A percentile compares a stretch with the other conserved stretches of the same genome.
Evolutionary conservation across 2,113 vertebrate genomes (phyloP).

Genomic region (Hippotragus niger): DNA sequence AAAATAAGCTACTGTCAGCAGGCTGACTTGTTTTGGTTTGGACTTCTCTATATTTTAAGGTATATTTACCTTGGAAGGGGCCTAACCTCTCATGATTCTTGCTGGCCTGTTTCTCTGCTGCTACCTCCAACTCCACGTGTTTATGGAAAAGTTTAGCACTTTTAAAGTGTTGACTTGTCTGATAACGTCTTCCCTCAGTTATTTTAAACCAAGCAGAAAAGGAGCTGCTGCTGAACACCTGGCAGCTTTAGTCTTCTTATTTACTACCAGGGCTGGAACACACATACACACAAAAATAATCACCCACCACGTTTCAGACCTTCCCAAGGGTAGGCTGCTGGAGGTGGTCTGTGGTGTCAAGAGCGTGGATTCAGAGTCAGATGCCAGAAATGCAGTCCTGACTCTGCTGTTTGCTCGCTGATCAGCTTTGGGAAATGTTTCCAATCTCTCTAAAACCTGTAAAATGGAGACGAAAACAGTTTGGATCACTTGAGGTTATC

Average conservation of each 20-base stretch:
- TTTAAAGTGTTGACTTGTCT: not conserved
- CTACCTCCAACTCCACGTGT: not conserved
- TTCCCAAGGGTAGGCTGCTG: not conserved
- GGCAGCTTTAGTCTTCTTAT: not conserved
- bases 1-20: not conserved
- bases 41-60: not conserved
- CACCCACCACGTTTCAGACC: not conserved
- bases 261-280: not conserved
- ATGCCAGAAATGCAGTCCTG: not conserved
- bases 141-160: not conserved
- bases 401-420: not conserved
- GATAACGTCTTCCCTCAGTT: not conserved
- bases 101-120: not conserved
- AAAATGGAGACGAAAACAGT: not conserved
- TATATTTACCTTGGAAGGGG: not conserved
- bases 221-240: not conserved
- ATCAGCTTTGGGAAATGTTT: not conserved
- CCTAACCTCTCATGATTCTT: not conserved
- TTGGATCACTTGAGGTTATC: not conserved
- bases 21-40: not conserved
- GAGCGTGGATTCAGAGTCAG: not conserved
- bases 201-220: constrained; percentile 9
- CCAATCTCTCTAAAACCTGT: not conserved
- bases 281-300: not conserved
- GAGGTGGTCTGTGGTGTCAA: rapidly evolving